A percentile compares a stretch with the other conserved stretches of the same genome.
These are phyloP conservation scores for Erynnis tages DNA, from an alignment of 2,888 invertebrate genomes.

Conservation along the genomic window DNA sequence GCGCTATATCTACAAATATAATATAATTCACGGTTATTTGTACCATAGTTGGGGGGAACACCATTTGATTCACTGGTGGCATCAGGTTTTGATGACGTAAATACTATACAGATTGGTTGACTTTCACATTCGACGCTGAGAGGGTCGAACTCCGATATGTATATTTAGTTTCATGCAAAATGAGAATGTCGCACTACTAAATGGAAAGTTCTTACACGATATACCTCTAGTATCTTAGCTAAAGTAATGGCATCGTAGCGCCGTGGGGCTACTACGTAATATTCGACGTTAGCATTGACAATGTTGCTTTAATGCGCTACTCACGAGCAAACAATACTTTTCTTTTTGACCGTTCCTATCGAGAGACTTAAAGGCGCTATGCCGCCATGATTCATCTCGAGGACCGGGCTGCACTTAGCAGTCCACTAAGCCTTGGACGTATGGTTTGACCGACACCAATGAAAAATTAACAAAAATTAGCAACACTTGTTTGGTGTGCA, in stretches of 20 bases:
- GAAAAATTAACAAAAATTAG: too few relatives aligned
- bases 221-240: slow-evolving; percentile 35
- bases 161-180: slow-evolving; percentile 42
- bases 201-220: slow-evolving; percentile 34
- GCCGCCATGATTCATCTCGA: too few relatives aligned
- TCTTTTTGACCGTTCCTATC: too few relatives aligned
- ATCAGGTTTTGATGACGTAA: neutral
- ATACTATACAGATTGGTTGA: slow-evolving; percentile 13
- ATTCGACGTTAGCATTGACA: slow-evolving; percentile 11
- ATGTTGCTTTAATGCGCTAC: too few relatives aligned
- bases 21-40: slow-evolving; percentile 58
- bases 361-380: too few relatives aligned
- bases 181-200: slow-evolving; percentile 32
- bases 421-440: too few relatives aligned
- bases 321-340: too few relatives aligned
- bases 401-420: too few relatives aligned
- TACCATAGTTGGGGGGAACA: slow-evolving; percentile 54
- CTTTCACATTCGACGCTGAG: slow-evolving; percentile 6
- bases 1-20: slow-evolving; percentile 45
- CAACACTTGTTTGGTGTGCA: too few relatives aligned
- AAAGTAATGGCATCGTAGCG: slow-evolving; percentile 42
- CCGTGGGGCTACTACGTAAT: slow-evolving; percentile 16
- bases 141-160: slow-evolving; percentile 50
- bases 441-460: too few relatives aligned
- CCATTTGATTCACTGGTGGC: slow-evolving; percentile 36